Percentiles rank a stretch among this genome's conserved stretches.
Evolutionary conservation across 2,797 vertebrate genomes (phyloP).

Genomic region (Pseudomugil tenellus): DNA sequence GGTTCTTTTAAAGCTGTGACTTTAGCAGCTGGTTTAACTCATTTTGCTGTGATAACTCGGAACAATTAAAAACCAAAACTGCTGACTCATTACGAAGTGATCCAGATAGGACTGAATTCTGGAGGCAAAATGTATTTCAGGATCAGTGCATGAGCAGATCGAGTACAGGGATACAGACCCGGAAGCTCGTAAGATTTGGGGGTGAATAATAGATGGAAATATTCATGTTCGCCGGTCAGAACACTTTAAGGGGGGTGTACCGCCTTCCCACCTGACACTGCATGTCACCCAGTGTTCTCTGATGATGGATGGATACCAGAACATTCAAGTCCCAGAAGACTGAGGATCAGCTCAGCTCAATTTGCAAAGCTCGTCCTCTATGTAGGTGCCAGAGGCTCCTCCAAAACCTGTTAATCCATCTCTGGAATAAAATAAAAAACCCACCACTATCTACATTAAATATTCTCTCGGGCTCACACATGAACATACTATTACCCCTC

Average conservation of each 20-base stretch:
- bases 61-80: neutral
- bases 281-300: constrained; percentile 25
- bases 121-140: neutral
- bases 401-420: constrained; percentile 69
- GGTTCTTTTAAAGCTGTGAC: neutral
- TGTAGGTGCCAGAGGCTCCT: constrained; percentile 34
- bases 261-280: constrained; percentile 39
- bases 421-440: constrained; percentile 60
- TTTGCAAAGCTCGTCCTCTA: constrained; percentile 49
- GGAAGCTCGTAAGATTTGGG: too few relatives aligned
- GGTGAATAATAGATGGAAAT: neutral
- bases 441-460: constrained; percentile 23
- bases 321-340: constrained; percentile 39
- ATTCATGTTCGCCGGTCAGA: too few relatives aligned
- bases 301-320: constrained; percentile 23
- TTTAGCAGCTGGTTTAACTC: neutral
- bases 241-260: too few relatives aligned
- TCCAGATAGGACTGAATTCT: neutral
- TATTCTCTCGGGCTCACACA: constrained; percentile 7
- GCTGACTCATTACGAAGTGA: neutral
- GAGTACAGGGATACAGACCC: too few relatives aligned
- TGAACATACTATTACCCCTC: constrained; percentile 44
- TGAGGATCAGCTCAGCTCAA: constrained; percentile 56
- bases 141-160: neutral
- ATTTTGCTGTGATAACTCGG: neutral